A percentile compares a stretch with the other conserved stretches of the same genome.
These are phyloP conservation scores for Drosophila sp. DNA, from an alignment of 1,140 invertebrate genomes.

Conservation along the genomic window DNA sequence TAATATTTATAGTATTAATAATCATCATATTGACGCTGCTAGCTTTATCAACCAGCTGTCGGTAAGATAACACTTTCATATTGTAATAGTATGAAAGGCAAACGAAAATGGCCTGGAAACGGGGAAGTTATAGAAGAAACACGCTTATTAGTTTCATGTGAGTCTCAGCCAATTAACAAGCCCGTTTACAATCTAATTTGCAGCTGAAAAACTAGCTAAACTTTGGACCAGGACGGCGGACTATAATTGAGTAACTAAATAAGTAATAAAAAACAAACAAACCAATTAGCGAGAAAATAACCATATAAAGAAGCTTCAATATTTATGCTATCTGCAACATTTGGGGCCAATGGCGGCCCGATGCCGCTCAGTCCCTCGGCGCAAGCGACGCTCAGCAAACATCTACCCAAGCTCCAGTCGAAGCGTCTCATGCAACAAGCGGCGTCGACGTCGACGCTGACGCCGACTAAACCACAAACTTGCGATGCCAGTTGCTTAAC, in stretches of 20 bases:
- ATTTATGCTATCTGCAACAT: conserved; percentile 76
- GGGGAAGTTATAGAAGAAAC: conserved; percentile 8
- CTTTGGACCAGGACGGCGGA: conserved; percentile 12
- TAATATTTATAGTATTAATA: conserved; percentile 82
- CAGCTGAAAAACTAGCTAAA: conserved; percentile 59
- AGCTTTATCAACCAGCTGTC: conserved; percentile 53
- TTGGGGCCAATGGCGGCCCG: conserved; percentile 75
- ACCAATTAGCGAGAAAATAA: conserved; percentile 23
- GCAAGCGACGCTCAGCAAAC: conserved; percentile 82
- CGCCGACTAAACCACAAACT: conserved; percentile 63
- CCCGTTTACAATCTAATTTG: conserved; percentile 37
- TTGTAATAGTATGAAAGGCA: conserved; percentile 55
- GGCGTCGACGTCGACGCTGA: conserved; percentile 23
- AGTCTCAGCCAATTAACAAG: conserved; percentile 64
- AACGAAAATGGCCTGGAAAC: conserved; percentile 34
- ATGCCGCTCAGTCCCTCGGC: conserved; percentile 81
- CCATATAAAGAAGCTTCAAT: conserved; percentile 37
- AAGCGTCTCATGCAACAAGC: conserved; percentile 77
- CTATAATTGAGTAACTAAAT: conserved; percentile 9
- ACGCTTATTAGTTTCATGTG: conserved; percentile 72
- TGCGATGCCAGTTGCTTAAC: conserved; percentile 77
- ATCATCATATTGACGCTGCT: conserved; percentile 52
- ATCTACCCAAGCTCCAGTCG: conserved; percentile 75
- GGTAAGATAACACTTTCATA: conserved; percentile 58
- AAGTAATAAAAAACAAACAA: conserved; percentile 17